Base-by-base conservation (phyloP, 2,797 vertebrate species). In the Danio tinwini region DNA sequence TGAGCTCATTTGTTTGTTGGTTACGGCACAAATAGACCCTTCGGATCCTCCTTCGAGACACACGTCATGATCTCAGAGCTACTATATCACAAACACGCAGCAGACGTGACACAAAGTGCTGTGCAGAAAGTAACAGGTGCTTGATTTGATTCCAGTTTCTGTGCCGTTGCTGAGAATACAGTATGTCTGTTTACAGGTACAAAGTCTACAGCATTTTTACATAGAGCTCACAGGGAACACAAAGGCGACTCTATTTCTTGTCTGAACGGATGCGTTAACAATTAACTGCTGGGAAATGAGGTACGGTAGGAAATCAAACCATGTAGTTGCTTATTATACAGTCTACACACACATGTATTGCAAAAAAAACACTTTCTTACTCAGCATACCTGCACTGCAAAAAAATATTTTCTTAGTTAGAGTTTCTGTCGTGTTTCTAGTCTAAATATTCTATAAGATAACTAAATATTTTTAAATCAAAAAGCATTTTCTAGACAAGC, bases 141-240 rank as follows among this genome's bases (percentile, higher is more conserved):
- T 90, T 87, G 87, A 88, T 90, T 85, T 75, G 65, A 88, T 84
- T 89, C 86, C 89, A 89, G 76, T 71, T 75, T 70, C 65, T 81
- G 74, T 78, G 80, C 85, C 49, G 80, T 85, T 78, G 68, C 79
- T 75, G 76, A 81, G 76, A 63, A 44, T 88, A n/a, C n/a, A n/a
- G n/a, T n/a, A 84, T 83, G 29, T 86, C 80, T 90, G 87, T 92
- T 91, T 90, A 87, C 89, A 90, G 86, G 90, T 91, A 88, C 90
- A 88, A 92, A 91, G 89, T 92, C 90, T 90, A 85, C 76, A 78
- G 80, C 82, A 83, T 59, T 83, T 84, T 85, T 79, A 84, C 83
- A 84, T 52, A 86, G 85, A 86, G 71, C 78, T 84, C 68, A 82
- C 79, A 80, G 76, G 78, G 84, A 90, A 88, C 64, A 90, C 87